Evolutionary conservation across 2,888 invertebrate genomes (phyloP), one percentile per base, ranked within the genome.

Genomic region (Orthosia incerta): DNA sequence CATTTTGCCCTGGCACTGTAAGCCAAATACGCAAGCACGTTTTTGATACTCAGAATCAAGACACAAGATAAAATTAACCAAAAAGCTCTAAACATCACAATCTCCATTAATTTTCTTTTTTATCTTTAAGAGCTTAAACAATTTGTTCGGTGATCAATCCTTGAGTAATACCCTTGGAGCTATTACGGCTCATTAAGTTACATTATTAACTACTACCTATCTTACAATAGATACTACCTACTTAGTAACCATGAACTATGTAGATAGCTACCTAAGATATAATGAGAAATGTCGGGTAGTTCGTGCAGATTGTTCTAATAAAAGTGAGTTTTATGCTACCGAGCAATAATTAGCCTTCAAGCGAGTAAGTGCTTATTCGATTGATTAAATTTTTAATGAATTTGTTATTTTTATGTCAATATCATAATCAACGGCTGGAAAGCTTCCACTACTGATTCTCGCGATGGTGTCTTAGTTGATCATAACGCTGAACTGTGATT

Each of bases 101-200:
- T 20, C 80, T 81, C 78, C 70, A 66, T 74, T 23, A 46, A 78
- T 82, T 78, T 82, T 65, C 56, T 67, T 82, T 79, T 69, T 79
- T 69, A 71, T 71, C 82, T 82, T 68, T 79, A 82, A 9, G 75
- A 71, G 71, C 69, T 75, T 61, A 71, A 82, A 75, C 79, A 72
- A 82, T 82, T 69, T 83, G 82, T 83, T 83, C 73, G 68, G 59
- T 83, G 80, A 83, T 71, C 83, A 68, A 82, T 82, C 73, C 80
- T 82, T 65, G 76, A 67, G 78, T 74, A 73, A 80, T 73, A 63
- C 69, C 82, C 78, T 71, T 82, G 74, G 39, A 71, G 74, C 64
- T 81, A 82, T 68, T 71, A 71, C 51, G 59, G 55, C 65, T 73
- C 76, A 83, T 79, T 83, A 80, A 55, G 62, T 76, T 31, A 66